These are phyloP conservation scores for Macquaria ambigua DNA, from an alignment of 2,113 vertebrate species.

Conservation along the genomic window DNA sequence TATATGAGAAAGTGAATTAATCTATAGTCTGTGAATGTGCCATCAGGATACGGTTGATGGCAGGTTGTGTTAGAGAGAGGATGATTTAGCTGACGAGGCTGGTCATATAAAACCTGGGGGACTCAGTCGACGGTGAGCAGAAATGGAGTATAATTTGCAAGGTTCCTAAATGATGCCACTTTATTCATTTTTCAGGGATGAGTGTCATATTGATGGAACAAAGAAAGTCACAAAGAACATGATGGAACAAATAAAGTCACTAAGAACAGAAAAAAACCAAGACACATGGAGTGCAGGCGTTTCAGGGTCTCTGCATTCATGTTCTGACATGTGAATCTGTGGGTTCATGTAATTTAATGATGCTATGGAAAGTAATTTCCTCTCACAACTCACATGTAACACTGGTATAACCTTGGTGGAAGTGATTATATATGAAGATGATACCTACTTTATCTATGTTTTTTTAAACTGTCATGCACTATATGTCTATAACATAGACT, in stretches of 20 bases:
- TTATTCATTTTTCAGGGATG: conserved; percentile 54
- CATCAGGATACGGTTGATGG: conserved; percentile 78
- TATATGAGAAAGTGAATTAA: conserved; percentile 81
- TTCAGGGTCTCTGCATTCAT: conserved; percentile 4
- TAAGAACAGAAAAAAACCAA: conserved; percentile 32
- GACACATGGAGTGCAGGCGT: conserved; percentile 4
- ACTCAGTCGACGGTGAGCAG: conserved; percentile 59
- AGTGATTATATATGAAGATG: conserved; percentile 6
- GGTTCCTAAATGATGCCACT: conserved; percentile 70
- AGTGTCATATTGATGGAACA: conserved; percentile 62
- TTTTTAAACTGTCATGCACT: no score
- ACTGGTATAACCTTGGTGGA: conserved; percentile 1
- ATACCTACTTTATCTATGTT: no score
- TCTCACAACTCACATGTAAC: conserved; percentile 1
- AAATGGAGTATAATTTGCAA: conserved; percentile 71
- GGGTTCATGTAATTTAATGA: conserved; percentile 19
- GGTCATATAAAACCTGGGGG: conserved; percentile 71
- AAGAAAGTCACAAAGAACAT: conserved; percentile 39
- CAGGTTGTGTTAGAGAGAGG: conserved; percentile 60
- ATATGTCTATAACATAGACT: neutral
- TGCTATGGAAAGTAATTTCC: conserved; percentile 12
- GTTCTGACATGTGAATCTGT: conserved; percentile 13
- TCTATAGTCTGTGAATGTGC: conserved; percentile 80
- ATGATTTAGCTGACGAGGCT: conserved; percentile 77
- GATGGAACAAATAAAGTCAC: conserved; percentile 48